Evolutionary conservation across 2,113 vertebrate genomes (phyloP).

Genomic region (Mystacornis crossleyi): DNA sequence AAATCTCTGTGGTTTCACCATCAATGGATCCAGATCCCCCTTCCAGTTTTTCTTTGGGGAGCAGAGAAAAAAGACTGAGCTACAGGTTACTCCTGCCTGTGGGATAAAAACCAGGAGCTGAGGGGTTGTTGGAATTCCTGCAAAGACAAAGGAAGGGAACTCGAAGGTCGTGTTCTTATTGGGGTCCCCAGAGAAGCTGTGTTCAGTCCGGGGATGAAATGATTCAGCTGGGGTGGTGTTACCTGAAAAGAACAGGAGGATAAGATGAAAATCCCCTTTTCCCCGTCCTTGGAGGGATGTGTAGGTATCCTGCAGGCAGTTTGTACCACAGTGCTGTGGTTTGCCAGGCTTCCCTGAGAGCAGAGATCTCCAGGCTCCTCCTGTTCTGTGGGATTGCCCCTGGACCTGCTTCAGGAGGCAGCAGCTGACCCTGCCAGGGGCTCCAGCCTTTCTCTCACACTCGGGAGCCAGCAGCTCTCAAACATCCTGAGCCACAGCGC

Average conservation of each 20-base stretch:
- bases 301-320: rapidly evolving
- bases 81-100: background rate
- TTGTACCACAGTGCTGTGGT: background rate
- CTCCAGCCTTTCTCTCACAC: background rate
- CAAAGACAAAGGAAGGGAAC: background rate
- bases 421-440: background rate
- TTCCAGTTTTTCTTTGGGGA: background rate
- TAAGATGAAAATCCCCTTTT: background rate
- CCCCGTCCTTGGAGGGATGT: background rate
- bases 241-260: background rate
- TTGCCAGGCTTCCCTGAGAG: background rate
- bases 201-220: background rate
- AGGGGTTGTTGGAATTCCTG: background rate
- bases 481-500: background rate
- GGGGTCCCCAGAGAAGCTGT: background rate
- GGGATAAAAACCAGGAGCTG: background rate
- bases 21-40: background rate
- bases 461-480: background rate
- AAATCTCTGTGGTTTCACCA: background rate
- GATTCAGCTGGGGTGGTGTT: background rate
- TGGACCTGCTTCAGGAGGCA: background rate
- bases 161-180: rapidly evolving
- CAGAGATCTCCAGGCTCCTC: background rate
- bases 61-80: background rate
- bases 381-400: background rate